phyloP scores from a whole-genome alignment of 2,888 invertebrate genomes.

The Pristionchus japonicus region DNA sequence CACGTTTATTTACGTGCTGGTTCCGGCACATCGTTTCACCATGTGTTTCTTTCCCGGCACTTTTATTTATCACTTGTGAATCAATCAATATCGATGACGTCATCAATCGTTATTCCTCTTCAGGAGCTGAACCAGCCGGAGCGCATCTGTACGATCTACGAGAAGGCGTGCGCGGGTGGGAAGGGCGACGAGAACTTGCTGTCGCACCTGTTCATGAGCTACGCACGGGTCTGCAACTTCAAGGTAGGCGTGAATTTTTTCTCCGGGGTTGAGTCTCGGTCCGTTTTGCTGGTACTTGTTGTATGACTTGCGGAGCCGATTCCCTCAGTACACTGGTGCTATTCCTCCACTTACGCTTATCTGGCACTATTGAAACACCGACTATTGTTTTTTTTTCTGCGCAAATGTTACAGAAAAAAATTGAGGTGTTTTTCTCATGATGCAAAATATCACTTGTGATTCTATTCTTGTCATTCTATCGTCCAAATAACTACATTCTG shows the following conservation, averaged over 20 bases:
- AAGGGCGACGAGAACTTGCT: constrained; percentile 87
- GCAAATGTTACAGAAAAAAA: too few relatives aligned
- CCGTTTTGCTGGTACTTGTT: too few relatives aligned
- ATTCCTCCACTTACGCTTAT: too few relatives aligned
- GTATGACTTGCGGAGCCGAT: too few relatives aligned
- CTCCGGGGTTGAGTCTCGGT: not conserved
- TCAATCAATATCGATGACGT: not conserved
- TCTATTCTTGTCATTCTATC: too few relatives aligned
- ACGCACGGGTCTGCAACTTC: constrained; percentile 81
- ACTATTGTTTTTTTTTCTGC: too few relatives aligned
- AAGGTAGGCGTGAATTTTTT: constrained; percentile 5
- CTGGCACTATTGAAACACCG: too few relatives aligned
- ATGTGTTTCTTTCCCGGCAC: not conserved
- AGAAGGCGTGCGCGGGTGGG: constrained; percentile 85
- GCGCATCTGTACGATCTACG: constrained; percentile 90
- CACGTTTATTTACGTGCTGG: too few relatives aligned
- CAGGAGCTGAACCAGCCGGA: constrained; percentile 79
- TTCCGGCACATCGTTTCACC: not conserved
- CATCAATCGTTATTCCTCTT: constrained; percentile 50
- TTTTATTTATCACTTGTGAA: too few relatives aligned
- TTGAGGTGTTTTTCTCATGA: too few relatives aligned
- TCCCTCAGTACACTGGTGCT: too few relatives aligned
- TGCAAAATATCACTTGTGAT: too few relatives aligned
- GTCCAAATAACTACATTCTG: not conserved
- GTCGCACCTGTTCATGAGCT: constrained; percentile 94